A percentile compares a stretch with the other conserved stretches of the same genome.
These are phyloP conservation scores for Lateolabrax maculatus DNA, from an alignment of 2,797 vertebrate species.

Conservation along the genomic window DNA sequence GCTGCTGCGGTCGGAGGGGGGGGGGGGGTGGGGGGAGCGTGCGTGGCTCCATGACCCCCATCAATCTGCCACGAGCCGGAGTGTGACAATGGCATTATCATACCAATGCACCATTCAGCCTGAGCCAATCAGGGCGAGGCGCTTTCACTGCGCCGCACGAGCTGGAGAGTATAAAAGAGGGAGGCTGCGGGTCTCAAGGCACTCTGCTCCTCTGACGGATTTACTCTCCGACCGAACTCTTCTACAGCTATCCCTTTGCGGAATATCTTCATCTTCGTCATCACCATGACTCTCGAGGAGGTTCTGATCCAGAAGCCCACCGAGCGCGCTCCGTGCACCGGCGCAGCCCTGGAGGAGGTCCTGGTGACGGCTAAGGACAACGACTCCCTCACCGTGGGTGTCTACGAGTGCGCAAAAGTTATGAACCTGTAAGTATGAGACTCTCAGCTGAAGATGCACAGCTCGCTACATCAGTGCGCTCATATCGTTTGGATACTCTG, in stretches of 20 bases:
- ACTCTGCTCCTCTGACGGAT: constrained; percentile 64
- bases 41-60: constrained; percentile 73
- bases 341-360: constrained; percentile 90
- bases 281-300: constrained; percentile 87
- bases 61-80: constrained; percentile 87
- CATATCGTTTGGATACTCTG: not conserved
- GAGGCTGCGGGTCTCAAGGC: not conserved
- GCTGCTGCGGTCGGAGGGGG: constrained; percentile 36
- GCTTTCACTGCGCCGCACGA: constrained; percentile 74
- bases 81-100: constrained; percentile 86
- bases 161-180: constrained; percentile 73
- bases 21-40: constrained; percentile 51
- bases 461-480: accelerated
- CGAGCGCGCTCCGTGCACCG: constrained; percentile 86
- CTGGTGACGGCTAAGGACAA: constrained; percentile 91
- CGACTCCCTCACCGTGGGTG: constrained; percentile 92
- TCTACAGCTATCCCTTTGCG: constrained; percentile 33
- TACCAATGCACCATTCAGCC: constrained; percentile 79
- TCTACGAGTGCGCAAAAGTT: constrained; percentile 96
- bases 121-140: constrained; percentile 80
- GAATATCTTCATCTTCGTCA: constrained; percentile 63
- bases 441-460: not conserved
- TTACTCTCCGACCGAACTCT: constrained; percentile 27
- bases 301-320: constrained; percentile 76
- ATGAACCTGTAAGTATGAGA: constrained; percentile 94